Evolutionary conservation across 2,113 vertebrate genomes (phyloP), one percentile per base, ranked within the genome.

Genomic region (Holacanthus passer): DNA sequence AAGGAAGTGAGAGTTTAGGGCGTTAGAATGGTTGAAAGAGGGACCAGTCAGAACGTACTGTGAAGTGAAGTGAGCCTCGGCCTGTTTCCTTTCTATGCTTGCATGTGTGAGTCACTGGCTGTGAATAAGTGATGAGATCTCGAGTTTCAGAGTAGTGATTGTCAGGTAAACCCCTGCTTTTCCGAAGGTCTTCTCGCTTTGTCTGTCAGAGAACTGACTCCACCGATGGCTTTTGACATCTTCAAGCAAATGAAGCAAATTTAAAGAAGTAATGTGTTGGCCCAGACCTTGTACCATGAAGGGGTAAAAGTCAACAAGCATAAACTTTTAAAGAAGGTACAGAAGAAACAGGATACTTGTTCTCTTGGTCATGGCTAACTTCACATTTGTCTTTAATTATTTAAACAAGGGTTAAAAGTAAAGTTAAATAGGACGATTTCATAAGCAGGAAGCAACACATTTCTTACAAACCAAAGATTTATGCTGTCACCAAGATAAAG

Each of bases 111-210:
- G 71, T 93, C 91, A 90, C 45, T 41, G 11, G 60, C 73, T 87
- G 85, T 94, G 87, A 94, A 94, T 94, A 91, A 94, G 72, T 88
- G 83, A 94, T 94, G 89, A 87, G 52, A 20, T 64, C 88, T 94
- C 87, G 73, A 50, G 90, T 94, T 94, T 87, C 93, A 66, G 78
- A 19, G 68, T 62, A 29, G 82, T 87, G 91, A 91, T 90, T 90
- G 89, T 85, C 81, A 86, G 81, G 84, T 87, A 70, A 85, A 74
- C 62, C 4, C 2, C 12, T 35, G 29, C 73, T 76, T 68, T 73
- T 56, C 66, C 29, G 27, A 35, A 56, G 70, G 67, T 81, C 79
- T 68, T 81, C 52, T 85, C 83, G 9, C 47, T 48, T 32, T 29
- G 80, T 53, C 3, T 32, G n/a, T 37, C 35, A 37, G 45, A 43